A percentile compares a stretch with the other conserved stretches of the same genome.
Conservation (phyloP, 2,113 vertebrate species). For the Motacilla alba region DNA sequence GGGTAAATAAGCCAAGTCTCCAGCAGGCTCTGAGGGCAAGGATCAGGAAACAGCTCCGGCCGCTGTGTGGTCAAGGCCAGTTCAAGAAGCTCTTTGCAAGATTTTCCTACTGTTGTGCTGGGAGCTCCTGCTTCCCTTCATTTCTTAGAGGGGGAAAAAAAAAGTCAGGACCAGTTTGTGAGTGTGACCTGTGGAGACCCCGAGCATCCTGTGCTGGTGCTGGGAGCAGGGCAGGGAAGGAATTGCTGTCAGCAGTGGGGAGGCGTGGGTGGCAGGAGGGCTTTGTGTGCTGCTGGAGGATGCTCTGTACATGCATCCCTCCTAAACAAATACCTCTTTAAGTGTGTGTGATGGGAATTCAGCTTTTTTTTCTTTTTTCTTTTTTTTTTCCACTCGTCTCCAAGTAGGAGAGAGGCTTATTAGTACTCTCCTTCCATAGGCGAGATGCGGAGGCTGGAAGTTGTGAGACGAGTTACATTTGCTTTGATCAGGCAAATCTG, state of each 20-base stretch:
- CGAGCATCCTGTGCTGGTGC: constrained; percentile 59
- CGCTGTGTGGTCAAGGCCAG: constrained; percentile 30
- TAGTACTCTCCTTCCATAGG: not conserved
- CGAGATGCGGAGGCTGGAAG: constrained; percentile 3
- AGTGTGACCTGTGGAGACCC: constrained; percentile 45
- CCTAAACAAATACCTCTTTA: constrained; percentile 56
- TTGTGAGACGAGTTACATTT: not conserved
- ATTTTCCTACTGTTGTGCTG: constrained; percentile 49
- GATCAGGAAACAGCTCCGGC: constrained; percentile 63
- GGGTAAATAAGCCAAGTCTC: constrained; percentile 17
- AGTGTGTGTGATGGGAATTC: constrained; percentile 18
- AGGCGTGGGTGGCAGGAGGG: constrained; percentile 61
- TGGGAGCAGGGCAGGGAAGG: constrained; percentile 44
- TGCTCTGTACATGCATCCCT: not conserved
- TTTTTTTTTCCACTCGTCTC: not conserved
- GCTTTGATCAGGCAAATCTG: not conserved
- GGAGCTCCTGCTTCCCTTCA: constrained; percentile 58
- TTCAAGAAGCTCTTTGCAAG: constrained; percentile 55
- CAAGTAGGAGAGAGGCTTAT: not conserved
- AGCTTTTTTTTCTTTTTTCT: not conserved
- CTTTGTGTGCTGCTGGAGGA: constrained; percentile 10
- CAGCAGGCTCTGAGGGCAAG: not conserved
- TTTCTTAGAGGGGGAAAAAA: not conserved
- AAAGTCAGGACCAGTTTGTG: constrained; percentile 10
- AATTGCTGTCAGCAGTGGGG: constrained; percentile 44